These are phyloP conservation scores for Craseonycteris thonglongyai DNA, from an alignment of 2,113 vertebrate genomes.

Conservation along the genomic window DNA sequence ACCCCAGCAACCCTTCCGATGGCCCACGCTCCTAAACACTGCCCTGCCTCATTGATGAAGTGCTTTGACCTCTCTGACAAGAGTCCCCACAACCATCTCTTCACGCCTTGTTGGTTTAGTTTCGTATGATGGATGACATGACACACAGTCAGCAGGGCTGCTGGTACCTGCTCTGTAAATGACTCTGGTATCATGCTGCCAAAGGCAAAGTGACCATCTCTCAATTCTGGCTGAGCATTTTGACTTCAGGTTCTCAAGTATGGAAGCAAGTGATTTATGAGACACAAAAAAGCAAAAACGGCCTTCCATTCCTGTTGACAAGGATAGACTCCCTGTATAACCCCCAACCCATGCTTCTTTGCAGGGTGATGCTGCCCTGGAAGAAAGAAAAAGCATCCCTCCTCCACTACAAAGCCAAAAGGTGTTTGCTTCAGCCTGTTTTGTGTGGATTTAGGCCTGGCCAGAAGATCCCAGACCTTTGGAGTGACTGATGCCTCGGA, in stretches of 20 bases:
- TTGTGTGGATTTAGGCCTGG: not conserved
- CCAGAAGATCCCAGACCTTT: accelerated
- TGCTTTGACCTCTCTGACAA: slow-evolving; percentile 45
- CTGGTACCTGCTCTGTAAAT: slow-evolving; percentile 69
- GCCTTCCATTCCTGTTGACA: not conserved
- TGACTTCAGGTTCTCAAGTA: slow-evolving; percentile 57
- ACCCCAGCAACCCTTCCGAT: not conserved
- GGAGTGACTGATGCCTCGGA: not conserved
- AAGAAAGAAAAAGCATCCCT: not conserved
- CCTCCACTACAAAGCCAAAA: not conserved
- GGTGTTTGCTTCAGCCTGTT: not conserved
- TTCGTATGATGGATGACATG: slow-evolving; percentile 64
- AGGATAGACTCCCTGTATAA: not conserved
- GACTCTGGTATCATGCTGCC: slow-evolving; percentile 50
- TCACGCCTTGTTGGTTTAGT: slow-evolving; percentile 72
- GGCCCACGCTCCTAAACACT: no score
- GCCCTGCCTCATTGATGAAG: slow-evolving; percentile 56
- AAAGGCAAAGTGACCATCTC: slow-evolving; percentile 68
- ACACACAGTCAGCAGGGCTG: slow-evolving; percentile 33
- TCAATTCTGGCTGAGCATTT: slow-evolving; percentile 45
- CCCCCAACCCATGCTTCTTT: not conserved
- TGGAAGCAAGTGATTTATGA: slow-evolving; percentile 65
- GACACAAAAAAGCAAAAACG: slow-evolving; percentile 21
- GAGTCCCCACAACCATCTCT: slow-evolving; percentile 54
- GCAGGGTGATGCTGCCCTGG: not conserved